phyloP scores from a whole-genome alignment of 2,888 invertebrate species.

The Cremastinae sp. region DNA sequence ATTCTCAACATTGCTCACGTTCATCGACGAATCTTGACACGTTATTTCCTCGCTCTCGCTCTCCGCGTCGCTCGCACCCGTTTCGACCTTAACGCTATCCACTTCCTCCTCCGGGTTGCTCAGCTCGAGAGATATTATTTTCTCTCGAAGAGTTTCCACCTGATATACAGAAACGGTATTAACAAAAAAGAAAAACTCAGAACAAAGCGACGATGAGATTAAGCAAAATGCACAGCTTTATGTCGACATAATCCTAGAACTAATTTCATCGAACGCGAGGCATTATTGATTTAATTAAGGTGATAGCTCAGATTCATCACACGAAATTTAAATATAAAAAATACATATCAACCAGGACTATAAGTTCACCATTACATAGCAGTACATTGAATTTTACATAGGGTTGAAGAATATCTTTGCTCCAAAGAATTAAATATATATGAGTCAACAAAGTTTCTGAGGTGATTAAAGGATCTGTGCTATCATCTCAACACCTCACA shows the following conservation, averaged over 20 bases:
- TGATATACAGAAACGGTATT: slow-evolving; percentile 69
- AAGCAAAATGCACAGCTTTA: slow-evolving; percentile 50
- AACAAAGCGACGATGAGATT: slow-evolving; percentile 6
- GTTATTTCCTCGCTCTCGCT: slow-evolving; percentile 76
- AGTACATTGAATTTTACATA: too few species aligned
- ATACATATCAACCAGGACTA: too few species aligned
- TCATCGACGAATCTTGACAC: slow-evolving; percentile 78
- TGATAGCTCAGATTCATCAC: too few species aligned
- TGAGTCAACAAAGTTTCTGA: too few species aligned
- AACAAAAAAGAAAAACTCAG: background rate
- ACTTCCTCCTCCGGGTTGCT: slow-evolving; percentile 85
- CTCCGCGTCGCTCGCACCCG: slow-evolving; percentile 76
- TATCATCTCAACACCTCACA: slow-evolving; percentile 52
- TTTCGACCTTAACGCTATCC: slow-evolving; percentile 73
- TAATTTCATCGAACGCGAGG: slow-evolving; percentile 7
- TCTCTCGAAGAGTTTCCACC: slow-evolving; percentile 95
- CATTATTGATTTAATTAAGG: too few species aligned
- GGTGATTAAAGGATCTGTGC: too few species aligned
- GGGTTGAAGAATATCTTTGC: too few species aligned
- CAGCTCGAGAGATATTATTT: slow-evolving; percentile 93
- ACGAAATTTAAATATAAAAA: too few species aligned
- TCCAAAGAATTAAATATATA: too few species aligned
- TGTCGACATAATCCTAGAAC: slow-evolving; percentile 25
- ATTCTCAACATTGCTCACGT: slow-evolving; percentile 81
- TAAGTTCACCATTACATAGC: too few species aligned